Evolutionary conservation across 2,888 invertebrate species (phyloP), one percentile per base, ranked within the genome.

Genomic region (Agrypnus murinus): DNA sequence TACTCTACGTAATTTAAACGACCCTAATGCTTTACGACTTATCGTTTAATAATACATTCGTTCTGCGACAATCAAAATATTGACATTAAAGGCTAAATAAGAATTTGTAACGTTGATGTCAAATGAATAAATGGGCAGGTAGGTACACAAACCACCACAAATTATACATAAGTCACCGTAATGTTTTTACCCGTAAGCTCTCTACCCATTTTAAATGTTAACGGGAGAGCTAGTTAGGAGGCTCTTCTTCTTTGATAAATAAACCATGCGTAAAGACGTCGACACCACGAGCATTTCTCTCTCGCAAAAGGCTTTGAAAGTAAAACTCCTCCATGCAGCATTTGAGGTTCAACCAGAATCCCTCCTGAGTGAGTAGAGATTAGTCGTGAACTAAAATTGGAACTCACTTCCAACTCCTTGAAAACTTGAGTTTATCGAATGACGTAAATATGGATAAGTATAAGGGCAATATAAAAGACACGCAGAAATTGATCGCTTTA

Each of bases 181-280:
- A 53, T 25, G 62, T 25, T 63, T 50, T 63, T 50, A 53, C 63
- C 63, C 12, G 9, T 32, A 40, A 19, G 63, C 63, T 36, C 63
- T 53, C 63, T 17, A 14, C 12, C 34, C 64, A 12, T 45, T 55
- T 43, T 64, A 55, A 64, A 64, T 64, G 64, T 64, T 55, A 31
- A 64, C 34, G 38, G 45, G 55, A 36, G 34, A 43, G 57, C 57
- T 55, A 32, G 55, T 53, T 55, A 58, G 38, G 17, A 38, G 36
- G 36, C 17, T 17, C 9, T 43, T 17, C 9, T 43, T 65, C 57
- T 65, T 58, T 65, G 57, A 58, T 65, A 65, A 65, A 65, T 65
- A 65, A 65, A 36, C 65, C 55, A 65, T 65, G 65, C 65, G 65
- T 65, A 57, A 65, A 65, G 57, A 64, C 50, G 64, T 64, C 55